phyloP scores from a whole-genome alignment of 2,797 vertebrate genomes.

The Characodon lateralis region DNA sequence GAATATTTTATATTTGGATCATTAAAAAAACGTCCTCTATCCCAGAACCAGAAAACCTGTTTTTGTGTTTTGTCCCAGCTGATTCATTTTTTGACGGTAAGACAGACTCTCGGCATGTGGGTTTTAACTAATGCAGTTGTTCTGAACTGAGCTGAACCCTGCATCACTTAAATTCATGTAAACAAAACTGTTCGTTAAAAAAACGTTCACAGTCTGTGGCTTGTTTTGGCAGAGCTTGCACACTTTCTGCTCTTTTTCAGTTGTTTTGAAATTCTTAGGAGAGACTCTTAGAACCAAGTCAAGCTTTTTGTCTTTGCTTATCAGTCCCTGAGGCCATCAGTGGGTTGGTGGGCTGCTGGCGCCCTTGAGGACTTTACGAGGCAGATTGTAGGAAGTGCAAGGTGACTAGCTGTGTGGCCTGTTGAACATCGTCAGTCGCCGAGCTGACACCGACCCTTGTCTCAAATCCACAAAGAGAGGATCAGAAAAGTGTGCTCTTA shows the following conservation, averaged over 20 bases:
- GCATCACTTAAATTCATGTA: slow-evolving; percentile 21
- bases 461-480: slow-evolving; percentile 34
- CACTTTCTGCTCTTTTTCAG: slow-evolving; percentile 17
- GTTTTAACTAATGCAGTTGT: slow-evolving; percentile 16
- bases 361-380: slow-evolving; percentile 52
- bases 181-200: slow-evolving; percentile 9
- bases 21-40: slow-evolving; percentile 14
- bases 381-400: slow-evolving; percentile 60
- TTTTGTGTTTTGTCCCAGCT: slow-evolving; percentile 17
- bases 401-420: slow-evolving; percentile 58
- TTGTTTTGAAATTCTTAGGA: slow-evolving; percentile 1
- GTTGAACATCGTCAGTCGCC: slow-evolving; percentile 55
- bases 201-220: slow-evolving; percentile 14
- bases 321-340: slow-evolving; percentile 32
- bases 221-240: slow-evolving; percentile 1
- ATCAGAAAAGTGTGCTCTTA: not conserved
- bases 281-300: not conserved
- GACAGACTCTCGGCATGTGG: slow-evolving; percentile 21
- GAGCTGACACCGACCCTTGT: slow-evolving; percentile 51
- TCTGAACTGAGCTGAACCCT: slow-evolving; percentile 27
- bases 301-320: slow-evolving; percentile 24
- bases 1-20: slow-evolving; percentile 47
- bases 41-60: slow-evolving; percentile 15
- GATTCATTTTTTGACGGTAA: slow-evolving; percentile 66
- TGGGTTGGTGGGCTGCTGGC: slow-evolving; percentile 33